Percentiles rank a stretch among this genome's conserved stretches.
phyloP scores from a whole-genome alignment of 2,797 vertebrate species.

The Florisuga fusca region DNA sequence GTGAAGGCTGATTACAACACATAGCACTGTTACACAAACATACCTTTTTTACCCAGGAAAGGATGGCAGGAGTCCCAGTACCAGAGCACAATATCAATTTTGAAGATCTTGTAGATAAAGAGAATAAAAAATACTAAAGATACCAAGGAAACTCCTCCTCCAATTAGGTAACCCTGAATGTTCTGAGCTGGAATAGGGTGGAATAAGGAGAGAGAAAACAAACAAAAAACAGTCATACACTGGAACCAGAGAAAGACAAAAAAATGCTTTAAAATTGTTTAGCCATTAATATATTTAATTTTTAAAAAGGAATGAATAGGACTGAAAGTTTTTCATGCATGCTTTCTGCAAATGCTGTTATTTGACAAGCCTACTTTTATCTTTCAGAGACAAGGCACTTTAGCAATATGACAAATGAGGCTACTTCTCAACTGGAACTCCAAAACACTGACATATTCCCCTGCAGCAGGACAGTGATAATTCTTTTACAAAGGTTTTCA shows the following conservation, averaged over 20 bases:
- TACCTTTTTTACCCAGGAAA: slow-evolving; percentile 83
- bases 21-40: neutral
- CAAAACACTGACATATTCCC: neutral
- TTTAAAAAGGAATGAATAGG: neutral
- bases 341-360: neutral
- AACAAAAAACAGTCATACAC: neutral
- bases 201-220: neutral
- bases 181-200: slow-evolving; percentile 74
- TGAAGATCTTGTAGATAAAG: slow-evolving; percentile 84
- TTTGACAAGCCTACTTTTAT: neutral
- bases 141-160: slow-evolving; percentile 66
- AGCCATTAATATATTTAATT: neutral
- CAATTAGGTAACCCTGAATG: slow-evolving; percentile 75
- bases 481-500: neutral
- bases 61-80: slow-evolving; percentile 81
- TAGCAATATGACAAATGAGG: neutral
- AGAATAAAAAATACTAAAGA: slow-evolving; percentile 76
- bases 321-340: neutral
- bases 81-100: slow-evolving; percentile 89
- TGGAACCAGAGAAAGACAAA: neutral
- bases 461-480: neutral
- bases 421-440: neutral
- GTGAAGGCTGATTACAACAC: neutral
- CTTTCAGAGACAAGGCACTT: neutral
- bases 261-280: neutral